Conservation (phyloP, 64 coral and sea anemone genomes). For the Stichodactyla helianthus region DNA sequence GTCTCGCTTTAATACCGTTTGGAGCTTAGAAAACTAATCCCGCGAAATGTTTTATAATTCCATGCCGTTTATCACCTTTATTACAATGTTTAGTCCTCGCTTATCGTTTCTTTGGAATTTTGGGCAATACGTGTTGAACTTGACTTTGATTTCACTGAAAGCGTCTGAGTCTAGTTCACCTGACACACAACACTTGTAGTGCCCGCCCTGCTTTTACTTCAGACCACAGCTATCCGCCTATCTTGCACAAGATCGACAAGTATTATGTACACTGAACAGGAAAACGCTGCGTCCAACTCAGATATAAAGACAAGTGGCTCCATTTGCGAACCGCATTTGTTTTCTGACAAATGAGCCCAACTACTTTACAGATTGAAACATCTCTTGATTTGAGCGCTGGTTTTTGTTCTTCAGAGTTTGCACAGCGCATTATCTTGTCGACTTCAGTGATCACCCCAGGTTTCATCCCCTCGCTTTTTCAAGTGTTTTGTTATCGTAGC, state of each 20-base stretch:
- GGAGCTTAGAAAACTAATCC: too few species aligned
- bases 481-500: slow-evolving; percentile 10
- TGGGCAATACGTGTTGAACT: background rate
- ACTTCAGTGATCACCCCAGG: background rate
- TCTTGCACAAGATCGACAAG: background rate
- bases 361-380: background rate
- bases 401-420: background rate
- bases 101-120: background rate
- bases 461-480: slow-evolving; percentile 11
- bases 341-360: background rate
- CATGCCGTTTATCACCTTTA: background rate
- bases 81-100: background rate
- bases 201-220: background rate
- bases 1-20: background rate
- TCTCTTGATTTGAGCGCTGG: background rate
- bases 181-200: slow-evolving; percentile 12
- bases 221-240: background rate
- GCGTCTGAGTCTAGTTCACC: background rate
- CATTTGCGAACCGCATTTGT: background rate
- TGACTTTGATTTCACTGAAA: background rate
- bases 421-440: slow-evolving; percentile 16
- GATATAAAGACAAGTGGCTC: background rate
- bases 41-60: background rate
- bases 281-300: background rate
- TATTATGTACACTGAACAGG: background rate